phyloP scores from a whole-genome alignment of 2,113 vertebrate genomes.

The Galemys pyrenaicus region DNA sequence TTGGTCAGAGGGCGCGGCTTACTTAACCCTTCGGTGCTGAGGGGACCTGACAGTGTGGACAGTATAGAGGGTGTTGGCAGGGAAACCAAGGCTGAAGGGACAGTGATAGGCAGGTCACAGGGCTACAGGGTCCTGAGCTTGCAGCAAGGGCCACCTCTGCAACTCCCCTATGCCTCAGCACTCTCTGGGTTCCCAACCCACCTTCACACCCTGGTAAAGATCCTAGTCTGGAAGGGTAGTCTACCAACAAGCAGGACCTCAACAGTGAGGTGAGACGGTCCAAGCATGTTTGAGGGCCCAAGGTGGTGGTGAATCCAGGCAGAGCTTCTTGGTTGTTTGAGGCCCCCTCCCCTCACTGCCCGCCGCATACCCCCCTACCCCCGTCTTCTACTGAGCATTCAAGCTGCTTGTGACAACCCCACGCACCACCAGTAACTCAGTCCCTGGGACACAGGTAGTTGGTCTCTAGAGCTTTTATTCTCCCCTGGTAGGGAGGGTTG shows the following conservation, averaged over 20 bases:
- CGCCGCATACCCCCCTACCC: no score
- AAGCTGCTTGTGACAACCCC: not conserved
- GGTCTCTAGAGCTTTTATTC: slow-evolving; percentile 59
- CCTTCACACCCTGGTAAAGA: not conserved
- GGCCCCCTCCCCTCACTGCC: not conserved
- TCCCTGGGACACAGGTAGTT: not conserved
- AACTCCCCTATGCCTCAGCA: not conserved
- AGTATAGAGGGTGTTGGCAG: not conserved
- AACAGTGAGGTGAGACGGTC: not conserved
- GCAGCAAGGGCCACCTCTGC: not conserved
- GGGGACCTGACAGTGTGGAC: no score
- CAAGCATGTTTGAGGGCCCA: not conserved
- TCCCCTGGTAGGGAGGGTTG: not conserved
- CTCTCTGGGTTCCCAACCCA: not conserved
- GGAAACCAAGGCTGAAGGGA: not conserved
- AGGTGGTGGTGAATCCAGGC: not conserved
- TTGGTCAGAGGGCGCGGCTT: not conserved
- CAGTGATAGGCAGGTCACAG: not conserved
- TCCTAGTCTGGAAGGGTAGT: not conserved
- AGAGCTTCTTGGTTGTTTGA: not conserved
- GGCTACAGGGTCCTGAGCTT: not conserved
- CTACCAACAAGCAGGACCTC: not conserved
- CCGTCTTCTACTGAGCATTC: not conserved
- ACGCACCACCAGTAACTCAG: not conserved
- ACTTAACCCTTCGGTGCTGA: slow-evolving; percentile 37